Conservation (phyloP, 2,797 vertebrate species). For the Acanthornis magna region DNA sequence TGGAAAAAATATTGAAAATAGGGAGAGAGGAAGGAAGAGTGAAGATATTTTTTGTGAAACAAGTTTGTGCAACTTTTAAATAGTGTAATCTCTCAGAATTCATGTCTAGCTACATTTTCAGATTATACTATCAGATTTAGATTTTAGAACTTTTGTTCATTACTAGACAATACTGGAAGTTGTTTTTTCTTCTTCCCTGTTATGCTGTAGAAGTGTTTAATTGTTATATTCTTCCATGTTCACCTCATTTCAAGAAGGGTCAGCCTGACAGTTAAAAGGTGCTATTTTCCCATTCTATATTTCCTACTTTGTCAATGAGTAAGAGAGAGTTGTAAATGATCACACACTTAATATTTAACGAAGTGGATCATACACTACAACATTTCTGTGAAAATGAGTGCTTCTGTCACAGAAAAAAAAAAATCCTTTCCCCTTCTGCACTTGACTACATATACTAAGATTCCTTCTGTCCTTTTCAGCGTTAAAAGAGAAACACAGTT, state of each 20-base stretch:
- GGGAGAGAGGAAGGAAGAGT: neutral
- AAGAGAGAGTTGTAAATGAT: neutral
- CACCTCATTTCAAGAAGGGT: neutral
- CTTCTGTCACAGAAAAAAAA: neutral
- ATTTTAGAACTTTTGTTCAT: neutral
- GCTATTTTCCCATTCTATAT: neutral
- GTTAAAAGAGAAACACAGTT: neutral
- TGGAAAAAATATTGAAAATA: neutral
- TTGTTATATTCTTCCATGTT: neutral
- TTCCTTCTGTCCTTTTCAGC: neutral
- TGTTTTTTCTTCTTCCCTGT: neutral
- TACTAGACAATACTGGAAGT: neutral
- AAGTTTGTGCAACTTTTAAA: neutral
- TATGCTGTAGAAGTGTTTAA: neutral
- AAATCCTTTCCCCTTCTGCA: accelerated
- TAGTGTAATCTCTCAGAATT: neutral
- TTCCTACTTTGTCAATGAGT: neutral
- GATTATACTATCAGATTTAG: neutral
- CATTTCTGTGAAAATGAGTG: neutral
- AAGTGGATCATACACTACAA: neutral
- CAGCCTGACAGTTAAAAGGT: neutral
- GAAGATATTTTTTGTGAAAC: neutral
- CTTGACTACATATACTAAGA: neutral
- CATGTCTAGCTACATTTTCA: neutral
- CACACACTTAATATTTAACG: neutral